These are phyloP conservation scores for Drosophila varians DNA, from an alignment of 1,140 invertebrate species.

Conservation along the genomic window DNA sequence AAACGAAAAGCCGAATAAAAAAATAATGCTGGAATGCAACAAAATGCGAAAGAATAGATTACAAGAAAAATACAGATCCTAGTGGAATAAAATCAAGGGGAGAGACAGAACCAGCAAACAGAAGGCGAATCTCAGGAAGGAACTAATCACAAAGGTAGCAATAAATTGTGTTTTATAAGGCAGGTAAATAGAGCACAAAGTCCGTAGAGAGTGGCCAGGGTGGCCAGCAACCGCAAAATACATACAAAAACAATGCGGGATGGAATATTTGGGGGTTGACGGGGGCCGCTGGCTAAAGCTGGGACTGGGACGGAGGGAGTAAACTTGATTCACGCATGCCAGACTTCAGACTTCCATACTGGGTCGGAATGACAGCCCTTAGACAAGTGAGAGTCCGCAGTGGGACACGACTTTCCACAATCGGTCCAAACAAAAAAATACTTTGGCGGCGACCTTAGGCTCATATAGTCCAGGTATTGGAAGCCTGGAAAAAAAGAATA, in stretches of 20 bases:
- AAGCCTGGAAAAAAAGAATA: no score
- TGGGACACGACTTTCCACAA: constrained; percentile 9
- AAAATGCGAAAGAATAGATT: constrained; percentile 22
- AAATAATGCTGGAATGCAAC: constrained; percentile 35
- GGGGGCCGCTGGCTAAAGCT: background rate
- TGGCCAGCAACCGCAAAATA: constrained; percentile 66
- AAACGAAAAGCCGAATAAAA: constrained; percentile 11
- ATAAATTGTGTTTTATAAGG: constrained; percentile 81
- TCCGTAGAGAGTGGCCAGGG: constrained; percentile 70
- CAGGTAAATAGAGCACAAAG: constrained; percentile 78
- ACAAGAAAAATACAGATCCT: constrained; percentile 35
- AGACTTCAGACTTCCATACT: constrained; percentile 52
- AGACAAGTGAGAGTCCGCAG: constrained; percentile 31
- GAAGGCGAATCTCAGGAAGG: constrained; percentile 35
- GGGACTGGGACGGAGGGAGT: constrained; percentile 12
- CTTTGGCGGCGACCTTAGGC: constrained; percentile 8
- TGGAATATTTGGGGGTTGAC: background rate
- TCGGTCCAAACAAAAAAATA: background rate
- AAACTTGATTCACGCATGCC: constrained; percentile 53
- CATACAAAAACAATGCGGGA: constrained; percentile 38
- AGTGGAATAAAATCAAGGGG: constrained; percentile 37
- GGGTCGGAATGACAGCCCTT: constrained; percentile 28
- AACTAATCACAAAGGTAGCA: constrained; percentile 57
- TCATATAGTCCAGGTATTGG: background rate
- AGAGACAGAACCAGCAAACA: constrained; percentile 12